Percentiles rank a stretch among this genome's conserved stretches.
phyloP scores from a whole-genome alignment of 2,888 invertebrate genomes.

The Frankliniella intonsa region DNA sequence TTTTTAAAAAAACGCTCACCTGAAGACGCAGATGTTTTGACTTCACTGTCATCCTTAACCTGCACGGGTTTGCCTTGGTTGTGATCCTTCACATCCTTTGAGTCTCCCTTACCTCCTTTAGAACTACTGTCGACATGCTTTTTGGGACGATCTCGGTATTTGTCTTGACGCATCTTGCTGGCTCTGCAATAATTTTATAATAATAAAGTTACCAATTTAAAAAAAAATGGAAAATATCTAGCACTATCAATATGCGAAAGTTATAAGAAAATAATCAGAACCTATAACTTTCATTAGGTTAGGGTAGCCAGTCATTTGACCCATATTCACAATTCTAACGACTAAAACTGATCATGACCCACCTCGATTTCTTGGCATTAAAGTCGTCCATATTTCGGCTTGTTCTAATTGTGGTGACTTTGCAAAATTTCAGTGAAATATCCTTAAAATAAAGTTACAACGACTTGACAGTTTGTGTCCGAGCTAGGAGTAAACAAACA shows the following conservation, averaged over 20 bases:
- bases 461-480: no score
- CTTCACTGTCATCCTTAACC: neutral
- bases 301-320: neutral
- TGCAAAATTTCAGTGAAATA: neutral
- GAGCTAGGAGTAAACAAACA: neutral
- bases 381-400: neutral
- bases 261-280: neutral
- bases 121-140: neutral
- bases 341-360: neutral
- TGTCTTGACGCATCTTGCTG: neutral
- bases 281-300: neutral
- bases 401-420: no score
- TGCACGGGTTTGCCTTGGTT: neutral
- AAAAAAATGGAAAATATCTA: neutral
- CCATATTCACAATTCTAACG: neutral
- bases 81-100: neutral
- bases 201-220: neutral
- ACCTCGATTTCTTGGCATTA: conserved; percentile 12
- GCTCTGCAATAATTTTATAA: neutral
- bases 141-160: neutral
- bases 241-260: neutral
- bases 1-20: no score
- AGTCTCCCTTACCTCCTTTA: neutral
- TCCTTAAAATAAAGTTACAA: no score
- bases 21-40: neutral